phyloP scores from a whole-genome alignment of 2,888 invertebrate species.

The Aleiodes testaceus region DNA sequence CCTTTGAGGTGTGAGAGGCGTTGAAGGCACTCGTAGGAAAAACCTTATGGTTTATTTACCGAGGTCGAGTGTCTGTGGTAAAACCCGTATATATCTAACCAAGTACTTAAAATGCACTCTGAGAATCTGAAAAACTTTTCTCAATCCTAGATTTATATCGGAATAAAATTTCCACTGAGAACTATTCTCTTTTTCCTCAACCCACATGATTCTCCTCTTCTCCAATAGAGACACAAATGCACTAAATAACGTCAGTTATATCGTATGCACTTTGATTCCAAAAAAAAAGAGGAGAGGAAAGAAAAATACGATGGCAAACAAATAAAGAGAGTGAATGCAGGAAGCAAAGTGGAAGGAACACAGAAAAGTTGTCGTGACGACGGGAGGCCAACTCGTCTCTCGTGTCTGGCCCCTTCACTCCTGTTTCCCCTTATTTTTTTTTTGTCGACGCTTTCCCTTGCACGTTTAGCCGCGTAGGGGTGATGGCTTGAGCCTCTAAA shows the following conservation, averaged over 20 bases:
- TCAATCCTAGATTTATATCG: neutral
- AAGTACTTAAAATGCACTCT: neutral
- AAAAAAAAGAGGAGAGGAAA: constrained; percentile 1
- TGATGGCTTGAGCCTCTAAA: constrained; percentile 5
- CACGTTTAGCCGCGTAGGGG: constrained; percentile 21
- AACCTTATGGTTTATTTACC: constrained; percentile 29
- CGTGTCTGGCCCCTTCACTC: constrained; percentile 19
- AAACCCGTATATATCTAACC: constrained; percentile 24
- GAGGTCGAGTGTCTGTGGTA: constrained; percentile 30
- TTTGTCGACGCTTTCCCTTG: constrained; percentile 19
- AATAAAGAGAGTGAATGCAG: constrained; percentile 18
- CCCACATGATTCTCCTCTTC: too few relatives aligned
- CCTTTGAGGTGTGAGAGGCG: constrained; percentile 19
- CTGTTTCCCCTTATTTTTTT: constrained; percentile 22
- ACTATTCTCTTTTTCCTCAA: too few relatives aligned
- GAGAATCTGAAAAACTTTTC: neutral
- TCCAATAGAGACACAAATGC: too few relatives aligned
- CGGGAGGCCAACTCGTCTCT: constrained; percentile 35
- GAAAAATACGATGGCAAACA: constrained; percentile 24
- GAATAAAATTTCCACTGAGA: neutral
- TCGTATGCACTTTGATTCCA: constrained; percentile 29
- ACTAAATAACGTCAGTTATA: constrained; percentile 9
- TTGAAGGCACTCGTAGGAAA: constrained; percentile 7
- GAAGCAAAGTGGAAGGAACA: constrained; percentile 23
- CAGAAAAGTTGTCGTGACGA: constrained; percentile 35